Percentiles rank a stretch among this genome's conserved stretches.
Evolutionary conservation across 2,797 vertebrate genomes (phyloP).

Genomic region (Sebastes miniatus): DNA sequence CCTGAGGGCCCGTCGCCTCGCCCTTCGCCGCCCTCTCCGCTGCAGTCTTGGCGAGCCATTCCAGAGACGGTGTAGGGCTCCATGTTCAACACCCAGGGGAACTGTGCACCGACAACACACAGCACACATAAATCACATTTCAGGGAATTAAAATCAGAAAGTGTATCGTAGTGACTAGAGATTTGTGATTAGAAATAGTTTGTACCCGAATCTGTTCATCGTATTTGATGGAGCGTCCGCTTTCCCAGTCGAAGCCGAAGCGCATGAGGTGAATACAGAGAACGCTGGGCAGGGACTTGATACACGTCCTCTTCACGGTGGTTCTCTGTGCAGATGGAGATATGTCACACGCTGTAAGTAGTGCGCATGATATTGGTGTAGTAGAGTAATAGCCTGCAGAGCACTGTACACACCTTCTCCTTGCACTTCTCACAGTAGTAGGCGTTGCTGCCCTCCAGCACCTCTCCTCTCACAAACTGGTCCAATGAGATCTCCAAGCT

Average conservation of each 20-base stretch:
- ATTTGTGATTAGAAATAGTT: background rate
- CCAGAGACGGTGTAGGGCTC: slow-evolving; percentile 98
- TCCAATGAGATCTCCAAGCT: slow-evolving; percentile 98
- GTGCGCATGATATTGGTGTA: background rate
- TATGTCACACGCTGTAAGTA: background rate
- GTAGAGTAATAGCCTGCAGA: background rate
- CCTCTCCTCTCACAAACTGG: slow-evolving; percentile 98
- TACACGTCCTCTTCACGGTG: slow-evolving; percentile 97
- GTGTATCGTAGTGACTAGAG: background rate
- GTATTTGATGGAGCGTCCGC: slow-evolving; percentile 97
- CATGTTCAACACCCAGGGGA: slow-evolving; percentile 99
- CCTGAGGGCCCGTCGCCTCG: slow-evolving; percentile 85
- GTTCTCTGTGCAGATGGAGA: slow-evolving; percentile 85
- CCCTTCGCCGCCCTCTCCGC: slow-evolving; percentile 89
- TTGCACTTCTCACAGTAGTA: slow-evolving; percentile 99
- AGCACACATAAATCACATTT: background rate
- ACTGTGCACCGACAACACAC: slow-evolving; percentile 73
- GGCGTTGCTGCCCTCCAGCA: slow-evolving; percentile 97
- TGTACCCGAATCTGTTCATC: slow-evolving; percentile 97
- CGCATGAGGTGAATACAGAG: slow-evolving; percentile 99
- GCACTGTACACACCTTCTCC: slow-evolving; percentile 90
- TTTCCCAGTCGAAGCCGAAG: slow-evolving; percentile 99
- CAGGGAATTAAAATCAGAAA: background rate
- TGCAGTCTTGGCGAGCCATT: slow-evolving; percentile 97
- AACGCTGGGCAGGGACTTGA: slow-evolving; percentile 94